Base-by-base conservation (phyloP, 2,888 invertebrate genomes). In the Eurois occulta region DNA sequence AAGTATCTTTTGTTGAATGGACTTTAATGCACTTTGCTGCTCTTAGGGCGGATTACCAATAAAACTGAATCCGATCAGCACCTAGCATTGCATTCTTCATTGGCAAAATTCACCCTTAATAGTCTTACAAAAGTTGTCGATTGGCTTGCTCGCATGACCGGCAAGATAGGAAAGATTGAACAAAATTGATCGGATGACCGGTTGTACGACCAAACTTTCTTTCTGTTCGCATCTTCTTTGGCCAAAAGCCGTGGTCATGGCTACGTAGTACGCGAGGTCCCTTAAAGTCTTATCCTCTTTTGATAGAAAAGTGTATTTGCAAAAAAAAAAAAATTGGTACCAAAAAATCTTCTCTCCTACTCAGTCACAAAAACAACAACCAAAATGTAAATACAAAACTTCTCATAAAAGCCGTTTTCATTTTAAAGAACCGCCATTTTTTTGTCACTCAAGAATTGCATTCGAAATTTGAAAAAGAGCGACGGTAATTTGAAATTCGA, bases 401-500 rank as follows among this genome's bases (percentile, higher is more conserved):
- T 78, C 79, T 83, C 48, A 62, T 80, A 87, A 81, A 83, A 83
- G 81, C 83, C 69, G 65, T 75, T 67, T 86, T 85, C 84, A 87
- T 90, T 90, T 76, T 78, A 81, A 80, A 82, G 81, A 72, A 71
- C 79, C 69, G 69, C 69, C 75, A 86, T 81, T 89, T 88, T 88
- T 89, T 88, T 85, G 80, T 85, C 87, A 88, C 87, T 88, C 88
- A 89, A 90, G 90, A 92, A 91, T 87, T 90, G 89, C 89, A 91
- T 92, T 90, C 90, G 78, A 90, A 93, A 93, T 93, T 92, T 90
- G 90, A 92, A 94, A 94, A 93, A 93, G 92, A 92, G 83, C 89
- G 87, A 84, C 77, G 67, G 88, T 90, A 90, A 94, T 95, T 94
- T 94, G 92, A 94, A 95, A 93, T 94, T 93, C 91, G 93, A 92